These are phyloP conservation scores for Chydorus sphaericus DNA, from an alignment of 2,888 invertebrate genomes.

Conservation along the genomic window DNA sequence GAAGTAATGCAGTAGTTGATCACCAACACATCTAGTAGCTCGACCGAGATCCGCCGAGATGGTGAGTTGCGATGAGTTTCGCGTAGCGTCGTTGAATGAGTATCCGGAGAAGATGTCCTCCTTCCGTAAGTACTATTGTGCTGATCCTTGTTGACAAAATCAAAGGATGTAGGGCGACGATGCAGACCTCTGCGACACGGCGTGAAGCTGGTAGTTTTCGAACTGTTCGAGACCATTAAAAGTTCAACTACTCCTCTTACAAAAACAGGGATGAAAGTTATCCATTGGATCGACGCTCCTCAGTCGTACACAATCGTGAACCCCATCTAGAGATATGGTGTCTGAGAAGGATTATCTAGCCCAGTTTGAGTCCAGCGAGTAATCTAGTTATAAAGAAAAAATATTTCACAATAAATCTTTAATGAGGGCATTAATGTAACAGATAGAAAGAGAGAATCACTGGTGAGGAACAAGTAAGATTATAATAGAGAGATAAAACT, in stretches of 20 bases:
- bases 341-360: not conserved
- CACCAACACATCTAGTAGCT: too few species aligned
- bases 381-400: not conserved
- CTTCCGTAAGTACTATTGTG: not conserved
- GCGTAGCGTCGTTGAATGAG: too few species aligned
- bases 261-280: not conserved
- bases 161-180: not conserved
- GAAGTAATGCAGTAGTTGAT: too few species aligned
- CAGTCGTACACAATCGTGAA: conserved; percentile 4
- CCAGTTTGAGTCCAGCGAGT: conserved; percentile 6
- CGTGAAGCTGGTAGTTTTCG: not conserved
- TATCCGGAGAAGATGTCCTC: too few species aligned
- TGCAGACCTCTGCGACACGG: not conserved
- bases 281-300: not conserved
- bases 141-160: not conserved
- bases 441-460: too few species aligned
- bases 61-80: too few species aligned
- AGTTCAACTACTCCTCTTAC: not conserved
- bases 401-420: not conserved
- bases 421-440: not conserved
- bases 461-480: not conserved
- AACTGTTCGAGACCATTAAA: not conserved
- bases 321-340: conserved; percentile 11
- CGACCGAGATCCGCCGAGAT: too few species aligned
- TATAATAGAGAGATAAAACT: not conserved